These are phyloP conservation scores for Galaxea fascicularis DNA, from an alignment of 92 coral and sea anemone species.

Conservation along the genomic window DNA sequence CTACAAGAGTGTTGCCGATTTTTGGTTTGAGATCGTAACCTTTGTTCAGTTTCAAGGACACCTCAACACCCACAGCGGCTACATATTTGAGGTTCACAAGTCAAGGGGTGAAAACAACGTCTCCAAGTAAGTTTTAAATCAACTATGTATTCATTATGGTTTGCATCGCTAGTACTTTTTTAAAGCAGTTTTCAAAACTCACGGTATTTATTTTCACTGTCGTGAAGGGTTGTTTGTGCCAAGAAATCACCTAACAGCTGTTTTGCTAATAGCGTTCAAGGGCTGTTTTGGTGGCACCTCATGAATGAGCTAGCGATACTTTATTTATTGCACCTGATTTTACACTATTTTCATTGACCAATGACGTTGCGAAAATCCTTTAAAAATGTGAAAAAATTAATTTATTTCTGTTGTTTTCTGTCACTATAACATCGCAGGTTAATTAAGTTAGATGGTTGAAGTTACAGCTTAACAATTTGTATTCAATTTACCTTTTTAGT, in stretches of 20 bases:
- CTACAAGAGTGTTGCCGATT: slow-evolving; percentile 38
- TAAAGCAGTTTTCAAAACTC: not conserved
- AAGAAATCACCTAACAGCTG: not conserved
- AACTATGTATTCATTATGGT: not conserved
- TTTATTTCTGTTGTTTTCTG: not conserved
- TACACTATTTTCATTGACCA: not conserved
- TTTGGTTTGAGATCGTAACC: slow-evolving; percentile 37
- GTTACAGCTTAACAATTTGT: not conserved
- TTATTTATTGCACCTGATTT: not conserved
- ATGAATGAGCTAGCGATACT: not conserved
- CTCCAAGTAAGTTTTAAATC: not conserved
- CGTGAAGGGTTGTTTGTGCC: not conserved
- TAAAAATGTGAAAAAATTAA: too few relatives aligned
- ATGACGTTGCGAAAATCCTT: not conserved
- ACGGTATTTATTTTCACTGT: not conserved
- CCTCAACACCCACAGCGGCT: slow-evolving; percentile 28
- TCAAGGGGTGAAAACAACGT: slow-evolving; percentile 1
- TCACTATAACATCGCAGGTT: not conserved
- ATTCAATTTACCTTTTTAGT: not conserved
- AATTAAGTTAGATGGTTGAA: not conserved
- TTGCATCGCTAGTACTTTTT: not conserved
- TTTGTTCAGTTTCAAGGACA: slow-evolving; percentile 44
- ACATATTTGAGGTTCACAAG: slow-evolving; percentile 30
- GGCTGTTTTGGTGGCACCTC: not conserved
- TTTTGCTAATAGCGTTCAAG: not conserved